Evolutionary conservation across 2,797 vertebrate genomes (phyloP), one percentile per base, ranked within the genome.

Genomic region (Rhinatrema bivittatum): DNA sequence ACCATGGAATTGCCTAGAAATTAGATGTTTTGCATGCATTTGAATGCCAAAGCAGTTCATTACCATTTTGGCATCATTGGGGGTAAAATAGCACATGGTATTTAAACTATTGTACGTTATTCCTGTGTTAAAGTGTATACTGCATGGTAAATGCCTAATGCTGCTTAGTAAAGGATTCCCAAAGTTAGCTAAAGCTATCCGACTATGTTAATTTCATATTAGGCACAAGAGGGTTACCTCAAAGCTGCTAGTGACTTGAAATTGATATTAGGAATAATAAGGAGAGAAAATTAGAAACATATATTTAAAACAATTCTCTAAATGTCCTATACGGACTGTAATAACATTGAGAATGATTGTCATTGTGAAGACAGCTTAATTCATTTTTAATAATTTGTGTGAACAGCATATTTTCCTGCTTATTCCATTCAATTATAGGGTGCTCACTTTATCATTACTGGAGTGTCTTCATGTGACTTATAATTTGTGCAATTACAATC

Each of bases 401-500:
- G 80, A 86, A 79, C 81, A 63, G 60, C 60, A 74, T 82, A 85
- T 84, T 87, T 79, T 82, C 82, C 82, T 84, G 81, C 79, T 87
- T 89, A 86, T 84, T 87, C 80, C 67, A 84, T 86, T 86, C 82
- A 86, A 87, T 87, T 87, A 87, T 72, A 84, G 79, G 69, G 75
- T 78, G 80, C 72, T 79, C 81, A 82, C 58, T 74, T 79, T 81
- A 72, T 89, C 87, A 90, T 90, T 90, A 86, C 84, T 78, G 68
- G 78, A 81, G 74, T 82, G 78, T 87, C 82, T 87, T 91, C 90
- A 91, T 91, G 85, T 88, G 85, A 89, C 81, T 86, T 87, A 87
- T 90, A 89, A 90, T 87, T 82, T 78, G 76, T 81, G 73, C 87
- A 89, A 91, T 91, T 89, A 89, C 78, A 89, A 90, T 89, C 84